These are phyloP conservation scores for Lophura nycthemera DNA, from an alignment of 2,113 vertebrate species.

Conservation along the genomic window DNA sequence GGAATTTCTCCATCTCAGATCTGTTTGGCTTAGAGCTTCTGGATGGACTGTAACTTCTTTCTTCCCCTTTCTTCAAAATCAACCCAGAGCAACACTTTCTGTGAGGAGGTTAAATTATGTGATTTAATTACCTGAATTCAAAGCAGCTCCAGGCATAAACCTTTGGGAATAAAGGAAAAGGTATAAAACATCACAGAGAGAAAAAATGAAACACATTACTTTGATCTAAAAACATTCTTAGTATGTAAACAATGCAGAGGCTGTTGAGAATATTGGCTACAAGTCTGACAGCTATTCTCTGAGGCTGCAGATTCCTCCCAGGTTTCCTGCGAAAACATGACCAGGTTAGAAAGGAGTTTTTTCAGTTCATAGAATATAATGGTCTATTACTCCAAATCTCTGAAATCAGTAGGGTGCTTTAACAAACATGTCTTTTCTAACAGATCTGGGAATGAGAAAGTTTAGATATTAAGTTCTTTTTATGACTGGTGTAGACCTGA, in stretches of 20 bases:
- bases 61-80: conserved; percentile 28
- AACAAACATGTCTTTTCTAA: neutral
- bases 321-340: neutral
- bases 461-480: neutral
- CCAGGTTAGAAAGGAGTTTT: neutral
- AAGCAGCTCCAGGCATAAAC: neutral
- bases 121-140: conserved; percentile 20
- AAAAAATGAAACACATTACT: conserved; percentile 19
- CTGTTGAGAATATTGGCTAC: neutral
- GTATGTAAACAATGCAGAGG: conserved; percentile 13
- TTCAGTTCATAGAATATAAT: neutral
- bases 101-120: conserved; percentile 8
- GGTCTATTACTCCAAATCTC: neutral
- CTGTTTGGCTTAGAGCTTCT: conserved; percentile 45
- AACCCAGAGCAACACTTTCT: conserved; percentile 34
- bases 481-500: neutral
- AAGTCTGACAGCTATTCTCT: neutral
- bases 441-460: neutral
- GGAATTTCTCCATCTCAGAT: conserved; percentile 58
- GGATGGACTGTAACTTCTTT: conserved; percentile 5
- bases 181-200: neutral
- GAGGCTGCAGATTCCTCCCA: neutral
- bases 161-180: conserved; percentile 25
- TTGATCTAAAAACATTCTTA: conserved; percentile 28
- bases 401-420: neutral